A percentile compares a stretch with the other conserved stretches of the same genome.
These are phyloP conservation scores for Octomys mimax DNA, from an alignment of 2,797 vertebrate species.

Conservation along the genomic window DNA sequence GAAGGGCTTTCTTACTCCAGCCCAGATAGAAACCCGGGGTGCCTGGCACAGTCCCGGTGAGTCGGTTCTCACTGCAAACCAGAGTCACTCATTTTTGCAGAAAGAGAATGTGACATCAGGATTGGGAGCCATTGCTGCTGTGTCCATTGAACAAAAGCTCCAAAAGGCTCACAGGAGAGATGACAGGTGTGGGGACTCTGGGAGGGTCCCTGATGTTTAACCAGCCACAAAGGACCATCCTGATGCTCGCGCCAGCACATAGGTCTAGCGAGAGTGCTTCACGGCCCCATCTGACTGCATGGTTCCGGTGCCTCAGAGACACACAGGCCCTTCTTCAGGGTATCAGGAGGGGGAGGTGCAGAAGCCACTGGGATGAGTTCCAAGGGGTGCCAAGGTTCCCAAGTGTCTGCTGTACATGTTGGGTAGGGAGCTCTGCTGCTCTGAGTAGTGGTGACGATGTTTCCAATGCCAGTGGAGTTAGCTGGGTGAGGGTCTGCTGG, in stretches of 20 bases:
- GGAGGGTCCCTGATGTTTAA: not conserved
- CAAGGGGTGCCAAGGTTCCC: not conserved
- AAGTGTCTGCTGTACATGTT: not conserved
- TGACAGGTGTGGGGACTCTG: not conserved
- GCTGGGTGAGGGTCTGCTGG: not conserved
- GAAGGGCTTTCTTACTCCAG: slow-evolving; percentile 16
- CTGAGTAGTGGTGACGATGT: not conserved
- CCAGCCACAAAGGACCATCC: slow-evolving; percentile 53
- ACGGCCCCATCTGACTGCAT: not conserved
- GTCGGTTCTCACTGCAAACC: not conserved
- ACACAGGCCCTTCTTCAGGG: not conserved
- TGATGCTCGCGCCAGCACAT: slow-evolving; percentile 11
- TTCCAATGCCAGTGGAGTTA: not conserved
- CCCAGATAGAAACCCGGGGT: not conserved
- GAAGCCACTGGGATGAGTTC: not conserved
- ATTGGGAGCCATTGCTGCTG: not conserved
- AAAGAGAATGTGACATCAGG: not conserved
- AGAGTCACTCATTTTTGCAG: not conserved
- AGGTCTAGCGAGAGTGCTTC: slow-evolving; percentile 19
- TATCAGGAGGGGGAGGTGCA: slow-evolving; percentile 8
- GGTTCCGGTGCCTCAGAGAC: slow-evolving; percentile 47
- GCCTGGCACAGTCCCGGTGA: not conserved
- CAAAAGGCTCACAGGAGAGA: not conserved
- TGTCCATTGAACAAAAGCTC: not conserved
- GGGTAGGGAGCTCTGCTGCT: slow-evolving; percentile 1